phyloP scores from a whole-genome alignment of 2,797 vertebrate genomes.

The Acestrorhynchus altus region DNA sequence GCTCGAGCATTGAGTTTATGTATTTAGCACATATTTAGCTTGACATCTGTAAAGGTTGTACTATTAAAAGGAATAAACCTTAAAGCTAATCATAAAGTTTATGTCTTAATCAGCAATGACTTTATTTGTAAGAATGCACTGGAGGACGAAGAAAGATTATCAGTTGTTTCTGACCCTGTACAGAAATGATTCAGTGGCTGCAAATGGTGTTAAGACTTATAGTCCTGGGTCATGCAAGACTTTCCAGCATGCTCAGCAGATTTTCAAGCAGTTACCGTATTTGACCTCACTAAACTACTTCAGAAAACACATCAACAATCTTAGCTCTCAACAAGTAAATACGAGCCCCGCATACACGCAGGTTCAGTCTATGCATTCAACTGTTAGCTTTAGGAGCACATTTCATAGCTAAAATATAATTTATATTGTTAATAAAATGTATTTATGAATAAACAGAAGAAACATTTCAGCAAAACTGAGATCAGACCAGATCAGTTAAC shows the following conservation, averaged over 20 bases:
- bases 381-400: too few relatives aligned
- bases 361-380: not conserved
- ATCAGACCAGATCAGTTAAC: too few relatives aligned
- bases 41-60: not conserved
- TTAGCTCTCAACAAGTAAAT: not conserved
- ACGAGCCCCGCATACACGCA: not conserved
- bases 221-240: not conserved
- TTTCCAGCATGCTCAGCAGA: slow-evolving; percentile 41
- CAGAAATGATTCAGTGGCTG: slow-evolving; percentile 38
- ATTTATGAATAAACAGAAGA: too few relatives aligned
- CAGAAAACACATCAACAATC: slow-evolving; percentile 12
- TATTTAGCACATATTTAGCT: not conserved
- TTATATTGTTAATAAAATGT: too few relatives aligned
- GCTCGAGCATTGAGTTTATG: too few relatives aligned
- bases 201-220: slow-evolving; percentile 11
- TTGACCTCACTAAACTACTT: slow-evolving; percentile 27
- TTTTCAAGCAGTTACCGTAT: slow-evolving; percentile 33
- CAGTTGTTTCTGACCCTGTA: not conserved
- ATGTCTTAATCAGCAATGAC: not conserved
- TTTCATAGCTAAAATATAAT: too few relatives aligned
- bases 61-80: not conserved
- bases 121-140: not conserved
- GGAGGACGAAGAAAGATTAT: not conserved
- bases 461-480: too few relatives aligned
- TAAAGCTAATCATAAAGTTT: not conserved